Conservation (phyloP, 2,888 invertebrate genomes). For the Pheosia gnoma region DNA sequence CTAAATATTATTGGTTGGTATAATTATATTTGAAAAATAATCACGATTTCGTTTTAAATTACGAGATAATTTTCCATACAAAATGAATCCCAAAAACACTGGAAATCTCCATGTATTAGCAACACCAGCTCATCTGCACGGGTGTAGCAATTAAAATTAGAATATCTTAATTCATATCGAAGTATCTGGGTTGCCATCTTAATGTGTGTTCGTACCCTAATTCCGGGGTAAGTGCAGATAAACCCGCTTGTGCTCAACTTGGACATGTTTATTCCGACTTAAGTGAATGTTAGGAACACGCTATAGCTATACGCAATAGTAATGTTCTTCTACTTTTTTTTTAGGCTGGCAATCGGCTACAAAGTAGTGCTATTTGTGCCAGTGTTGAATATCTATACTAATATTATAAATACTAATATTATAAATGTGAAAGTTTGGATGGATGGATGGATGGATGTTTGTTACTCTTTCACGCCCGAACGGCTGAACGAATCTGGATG, state of each 20-base stretch:
- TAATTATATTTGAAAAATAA: too few relatives aligned
- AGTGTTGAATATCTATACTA: too few relatives aligned
- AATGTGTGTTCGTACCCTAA: constrained; percentile 80
- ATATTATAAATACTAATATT: too few relatives aligned
- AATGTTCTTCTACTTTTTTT: not conserved
- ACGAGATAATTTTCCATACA: not conserved
- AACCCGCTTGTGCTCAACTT: constrained; percentile 58
- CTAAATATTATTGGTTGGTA: too few relatives aligned
- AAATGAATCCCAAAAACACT: constrained; percentile 33
- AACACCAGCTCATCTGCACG: constrained; percentile 47
- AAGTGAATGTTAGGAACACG: constrained; percentile 69
- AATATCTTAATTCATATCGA: constrained; percentile 89
- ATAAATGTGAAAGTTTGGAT: too few relatives aligned
- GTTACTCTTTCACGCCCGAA: too few relatives aligned
- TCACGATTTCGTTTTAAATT: too few relatives aligned
- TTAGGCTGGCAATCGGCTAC: too few relatives aligned
- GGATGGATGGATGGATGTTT: too few relatives aligned
- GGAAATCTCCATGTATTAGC: constrained; percentile 36
- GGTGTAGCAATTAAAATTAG: constrained; percentile 84
- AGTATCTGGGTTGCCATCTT: constrained; percentile 83
- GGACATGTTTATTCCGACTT: constrained; percentile 77
- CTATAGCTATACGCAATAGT: not conserved
- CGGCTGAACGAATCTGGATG: too few relatives aligned
- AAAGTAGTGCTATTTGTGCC: too few relatives aligned
- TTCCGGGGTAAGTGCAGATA: constrained; percentile 76